Evolutionary conservation across 2,888 invertebrate genomes (phyloP).

Genomic region (Hirtodrosophila alboralis): DNA sequence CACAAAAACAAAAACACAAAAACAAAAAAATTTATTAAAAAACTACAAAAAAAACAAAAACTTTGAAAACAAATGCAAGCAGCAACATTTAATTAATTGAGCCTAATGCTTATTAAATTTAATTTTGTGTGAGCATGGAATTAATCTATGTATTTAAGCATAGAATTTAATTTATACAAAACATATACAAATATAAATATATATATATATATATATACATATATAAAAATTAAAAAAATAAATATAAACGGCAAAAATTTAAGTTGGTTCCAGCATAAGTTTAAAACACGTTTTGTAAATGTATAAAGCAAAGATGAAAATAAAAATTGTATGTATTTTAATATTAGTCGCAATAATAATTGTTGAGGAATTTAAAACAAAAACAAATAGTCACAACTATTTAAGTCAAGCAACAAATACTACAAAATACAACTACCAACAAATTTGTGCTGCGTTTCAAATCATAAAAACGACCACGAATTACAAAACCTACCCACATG

Average conservation of each 20-base stretch:
- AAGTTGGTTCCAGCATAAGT: conserved; percentile 40
- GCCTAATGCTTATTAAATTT: conserved; percentile 59
- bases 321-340: conserved; percentile 71
- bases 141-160: conserved; percentile 75
- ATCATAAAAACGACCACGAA: conserved; percentile 41
- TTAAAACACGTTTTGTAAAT: conserved; percentile 64
- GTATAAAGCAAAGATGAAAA: conserved; percentile 49
- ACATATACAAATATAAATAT: conserved; percentile 32
- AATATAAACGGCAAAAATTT: conserved; percentile 34
- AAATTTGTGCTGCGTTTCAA: conserved; percentile 52
- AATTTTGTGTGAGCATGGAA: conserved; percentile 67
- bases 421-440: conserved; percentile 26
- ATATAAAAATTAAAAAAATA: no score
- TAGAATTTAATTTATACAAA: conserved; percentile 69
- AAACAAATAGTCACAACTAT: conserved; percentile 49
- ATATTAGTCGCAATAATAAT: conserved; percentile 69
- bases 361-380: conserved; percentile 62
- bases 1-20: conserved; percentile 51
- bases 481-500: conserved; percentile 48
- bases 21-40: conserved; percentile 29
- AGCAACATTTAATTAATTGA: conserved; percentile 63
- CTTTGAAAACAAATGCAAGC: conserved; percentile 32
- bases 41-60: conserved; percentile 37
- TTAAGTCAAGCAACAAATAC: conserved; percentile 47
- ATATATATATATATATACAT: conserved; percentile 17